Evolutionary conservation across 2,113 vertebrate species (phyloP), one percentile per base, ranked within the genome.

Genomic region (Condylura cristata): DNA sequence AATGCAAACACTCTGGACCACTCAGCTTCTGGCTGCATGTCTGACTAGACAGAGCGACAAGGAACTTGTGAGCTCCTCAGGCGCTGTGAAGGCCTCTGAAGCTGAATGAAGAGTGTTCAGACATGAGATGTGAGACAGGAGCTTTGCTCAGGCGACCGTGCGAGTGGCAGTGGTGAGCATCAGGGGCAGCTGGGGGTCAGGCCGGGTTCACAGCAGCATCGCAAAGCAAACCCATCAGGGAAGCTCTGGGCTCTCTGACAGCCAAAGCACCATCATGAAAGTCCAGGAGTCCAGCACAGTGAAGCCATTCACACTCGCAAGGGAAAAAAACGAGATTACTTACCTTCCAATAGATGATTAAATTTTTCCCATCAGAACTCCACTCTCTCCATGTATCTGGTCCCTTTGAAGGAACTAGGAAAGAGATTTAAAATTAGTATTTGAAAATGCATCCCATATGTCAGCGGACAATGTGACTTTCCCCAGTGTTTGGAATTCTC

Each of bases 311-410:
- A 37, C 83, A 28, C 60, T 22, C 17, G 58, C 53, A 39, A 70
- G n/a, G 32, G 34, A 90, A 87, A 39, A 90, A 87, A 93, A 56
- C 1, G 1, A 30, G 51, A 70, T n/a, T 78, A 63, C 2, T 60
- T 98, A 99, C 98, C 98, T 99, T 99, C 98, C 98, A 99, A 89
- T 98, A 99, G 86, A 99, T 91, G 51, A 95, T 98, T 30, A 99
- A 20, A 60, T 94, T 98, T 95, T 95, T 97, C 51, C 98, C 97
- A 89, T 98, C 98, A 81, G 97, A 91, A 96, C 95, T 98, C 97
- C 95, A 97, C 74, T 98, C 98, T 96, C 98, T 97, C 98, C 98
- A 99, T 44, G 98, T 97, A 92, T 98, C 98, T 66, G 98, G 98
- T 89, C 97, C 97, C 93, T 95, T 98, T 68, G 96, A 84, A 96